phyloP scores from a whole-genome alignment of 2,888 invertebrate species.

The Nomada fucata region DNA sequence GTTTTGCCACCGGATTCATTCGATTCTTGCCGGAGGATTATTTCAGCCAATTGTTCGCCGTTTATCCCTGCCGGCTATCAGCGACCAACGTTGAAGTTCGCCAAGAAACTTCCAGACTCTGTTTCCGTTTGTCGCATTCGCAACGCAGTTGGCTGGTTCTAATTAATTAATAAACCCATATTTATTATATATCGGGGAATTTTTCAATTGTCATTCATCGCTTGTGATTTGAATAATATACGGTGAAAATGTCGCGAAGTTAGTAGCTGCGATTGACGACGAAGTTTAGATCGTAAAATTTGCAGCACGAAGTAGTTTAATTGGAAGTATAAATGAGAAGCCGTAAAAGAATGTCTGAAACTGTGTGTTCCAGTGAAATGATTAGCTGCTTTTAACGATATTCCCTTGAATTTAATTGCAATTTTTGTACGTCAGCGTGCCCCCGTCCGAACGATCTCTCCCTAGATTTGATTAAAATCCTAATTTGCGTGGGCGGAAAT shows the following conservation, averaged over 20 bases:
- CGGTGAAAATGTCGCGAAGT: not conserved
- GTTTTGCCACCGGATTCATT: not conserved
- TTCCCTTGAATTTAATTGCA: slow-evolving; percentile 55
- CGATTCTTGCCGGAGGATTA: slow-evolving; percentile 8
- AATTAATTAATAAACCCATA: too few relatives aligned
- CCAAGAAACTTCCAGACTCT: slow-evolving; percentile 14
- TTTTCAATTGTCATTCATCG: too few relatives aligned
- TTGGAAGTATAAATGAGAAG: not conserved
- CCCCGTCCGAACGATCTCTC: slow-evolving; percentile 34
- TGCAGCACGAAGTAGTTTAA: not conserved
- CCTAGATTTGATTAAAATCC: slow-evolving; percentile 67
- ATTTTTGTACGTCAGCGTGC: slow-evolving; percentile 49
- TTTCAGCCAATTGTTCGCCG: slow-evolving; percentile 25
- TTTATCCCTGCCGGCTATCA: not conserved
- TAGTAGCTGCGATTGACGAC: not conserved
- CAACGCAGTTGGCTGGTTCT: too few relatives aligned
- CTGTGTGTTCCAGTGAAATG: slow-evolving; percentile 13
- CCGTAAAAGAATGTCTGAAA: slow-evolving; percentile 24
- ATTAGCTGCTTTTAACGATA: slow-evolving; percentile 60
- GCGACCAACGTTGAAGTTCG: slow-evolving; percentile 22
- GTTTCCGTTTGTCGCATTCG: too few relatives aligned
- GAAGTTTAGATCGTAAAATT: slow-evolving; percentile 3
- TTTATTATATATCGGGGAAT: too few relatives aligned
- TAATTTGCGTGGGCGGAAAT: slow-evolving; percentile 65
- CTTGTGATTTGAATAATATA: too few relatives aligned